A percentile compares a stretch with the other conserved stretches of the same genome.
These are phyloP conservation scores for Eurytemora carolleeae DNA, from an alignment of 1,140 invertebrate species.

Conservation along the genomic window DNA sequence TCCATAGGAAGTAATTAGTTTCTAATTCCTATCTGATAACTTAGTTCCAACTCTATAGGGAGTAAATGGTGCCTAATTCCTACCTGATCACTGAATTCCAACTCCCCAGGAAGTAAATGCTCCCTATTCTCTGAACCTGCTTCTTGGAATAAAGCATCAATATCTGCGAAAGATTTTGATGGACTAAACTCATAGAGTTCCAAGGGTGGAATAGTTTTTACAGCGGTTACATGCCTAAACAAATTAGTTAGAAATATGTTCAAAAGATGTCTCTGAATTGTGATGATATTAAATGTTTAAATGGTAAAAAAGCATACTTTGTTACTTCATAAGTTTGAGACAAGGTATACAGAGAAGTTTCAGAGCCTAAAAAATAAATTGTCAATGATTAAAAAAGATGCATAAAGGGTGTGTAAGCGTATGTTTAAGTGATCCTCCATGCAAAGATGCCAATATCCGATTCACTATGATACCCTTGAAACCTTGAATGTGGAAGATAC, in stretches of 20 bases:
- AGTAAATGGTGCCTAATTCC: background rate
- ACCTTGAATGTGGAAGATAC: too few relatives aligned
- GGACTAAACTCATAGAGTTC: constrained; percentile 65
- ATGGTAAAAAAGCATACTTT: too few relatives aligned
- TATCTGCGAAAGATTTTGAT: constrained; percentile 65
- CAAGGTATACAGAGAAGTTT: constrained; percentile 39
- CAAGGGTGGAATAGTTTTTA: constrained; percentile 63
- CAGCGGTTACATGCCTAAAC: constrained; percentile 42
- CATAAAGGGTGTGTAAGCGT: too few relatives aligned
- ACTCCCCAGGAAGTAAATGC: constrained; percentile 10
- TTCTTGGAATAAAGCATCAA: constrained; percentile 38
- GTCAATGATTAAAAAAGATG: too few relatives aligned
- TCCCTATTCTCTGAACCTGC: constrained; percentile 15
- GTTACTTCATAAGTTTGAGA: constrained; percentile 72
- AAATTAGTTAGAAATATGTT: too few relatives aligned
- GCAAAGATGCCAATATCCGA: too few relatives aligned
- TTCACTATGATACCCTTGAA: too few relatives aligned
- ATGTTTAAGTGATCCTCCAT: too few relatives aligned
- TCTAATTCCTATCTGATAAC: constrained; percentile 14
- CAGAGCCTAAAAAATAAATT: too few relatives aligned
- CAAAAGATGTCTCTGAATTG: too few relatives aligned
- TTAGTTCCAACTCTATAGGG: constrained; percentile 15
- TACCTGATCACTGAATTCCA: constrained; percentile 15
- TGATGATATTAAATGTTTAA: too few relatives aligned
- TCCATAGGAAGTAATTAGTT: constrained; percentile 8